Evolutionary conservation across 92 coral and sea anemone species (phyloP), one percentile per base, ranked within the genome.

Genomic region (Paragorgia papillata): DNA sequence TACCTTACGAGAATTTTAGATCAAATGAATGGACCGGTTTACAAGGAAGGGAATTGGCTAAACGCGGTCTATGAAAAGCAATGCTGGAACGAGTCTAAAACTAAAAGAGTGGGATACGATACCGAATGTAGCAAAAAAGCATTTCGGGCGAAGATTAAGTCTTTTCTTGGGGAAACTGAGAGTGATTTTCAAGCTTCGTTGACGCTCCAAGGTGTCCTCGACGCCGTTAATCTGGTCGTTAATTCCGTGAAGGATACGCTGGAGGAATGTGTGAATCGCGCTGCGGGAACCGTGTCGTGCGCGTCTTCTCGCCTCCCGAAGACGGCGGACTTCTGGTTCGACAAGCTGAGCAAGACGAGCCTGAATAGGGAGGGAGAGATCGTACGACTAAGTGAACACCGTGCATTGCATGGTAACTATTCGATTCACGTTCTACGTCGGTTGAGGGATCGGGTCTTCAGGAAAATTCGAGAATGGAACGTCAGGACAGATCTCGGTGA

Each of bases 151-250:
- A 29, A 40, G 64, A 71, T 53, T 71, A 31, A 49, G 20, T 14
- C 78, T 10, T 21, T 41, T 21, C 29, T 51, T 32, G 44, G 44
- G 7, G 62, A 31, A 2, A 57, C 15, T 13, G n/a, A n/a, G n/a
- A 34, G 39, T 31, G 34, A 53, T 20, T 71, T 37, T 35, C 46
- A 50, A 25, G 53, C 78, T 7, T 1, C 78, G 21, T 32, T 71
- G 19, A 71, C 78, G 7, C 9, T 71, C 28, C 78, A 71, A 71
- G 78, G 78, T 27, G 54, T 71, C 20, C 10, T 53, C 25, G 64
- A 71, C 21, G 51, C 49, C 3, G 63, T 55, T 53, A 55, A 71
- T 54, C 31, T 71, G 20, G 31, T 71, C 35, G 57, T 19, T 49
- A 33, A 32, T 54, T 35, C 78, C 21, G 6, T 71, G 46, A 12